Base-by-base conservation (phyloP, 2,113 vertebrate genomes). In the Picathartes gymnocephalus region DNA sequence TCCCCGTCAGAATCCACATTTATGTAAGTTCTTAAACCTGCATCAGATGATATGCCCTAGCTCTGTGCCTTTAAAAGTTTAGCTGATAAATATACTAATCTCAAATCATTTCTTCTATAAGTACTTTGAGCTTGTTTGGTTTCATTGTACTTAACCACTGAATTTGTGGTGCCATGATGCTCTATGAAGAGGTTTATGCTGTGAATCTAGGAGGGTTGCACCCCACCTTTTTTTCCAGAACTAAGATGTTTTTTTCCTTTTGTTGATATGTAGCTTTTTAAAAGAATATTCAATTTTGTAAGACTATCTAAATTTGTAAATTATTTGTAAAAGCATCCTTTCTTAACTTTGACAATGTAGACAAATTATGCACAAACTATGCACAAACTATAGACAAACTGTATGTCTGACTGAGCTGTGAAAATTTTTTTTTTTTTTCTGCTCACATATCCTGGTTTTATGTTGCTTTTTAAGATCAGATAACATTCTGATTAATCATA, bases 211-310 rank as follows among this genome's bases (percentile, higher is more conserved):
- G 11, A 48, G 10, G 65, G 9, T 10, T 40, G 6, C 51, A 56
- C 2, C 2, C 0, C 4, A 47, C 10, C 62, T 66, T 48, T 11
- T 58, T 92, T 89, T 82, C 27, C 14, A 45, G 37, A 80, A 40
- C 3, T 16, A 45, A 54, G 10, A 7, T 20, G 6, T 2, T 3
- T 1, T 8, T 70, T 51, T 31, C 10, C 1, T 20, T 64, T 45
- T 48, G 21, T 53, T 81, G 39, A 22, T 33, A 66, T 40, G 1
- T 7, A 27, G 3, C 4, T 23, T 54, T 42, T 42, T 9, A 1
- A 12, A 57, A 58, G 21, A 61, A 33, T 65, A 42, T 9, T 51
- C 5, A 30, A 3, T 57, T 60, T 25, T 4, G 0, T 51, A 56
- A 56, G 23, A 30, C 1, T 23, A 6, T 57, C 24, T 35, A 56